Base-by-base conservation (phyloP, 2,113 vertebrate genomes). In the Lota lota region DNA sequence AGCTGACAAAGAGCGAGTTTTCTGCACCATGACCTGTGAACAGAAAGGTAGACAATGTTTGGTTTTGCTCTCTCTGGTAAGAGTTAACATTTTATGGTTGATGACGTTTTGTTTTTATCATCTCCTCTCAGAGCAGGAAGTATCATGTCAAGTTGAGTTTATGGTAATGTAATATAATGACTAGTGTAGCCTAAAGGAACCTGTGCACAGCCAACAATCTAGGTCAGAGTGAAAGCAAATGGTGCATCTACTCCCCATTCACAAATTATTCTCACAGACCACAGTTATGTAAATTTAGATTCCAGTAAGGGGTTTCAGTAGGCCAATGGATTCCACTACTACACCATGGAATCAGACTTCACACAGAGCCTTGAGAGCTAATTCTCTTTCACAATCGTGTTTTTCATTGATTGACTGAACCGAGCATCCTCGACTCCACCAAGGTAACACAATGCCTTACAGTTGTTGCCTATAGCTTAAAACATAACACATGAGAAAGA, bases 391-490 rank as follows among this genome's bases (percentile, higher is more conserved):
- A 47, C 11, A 0, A 16, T 19, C 3, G 14, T 68, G 65, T 10
- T 67, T 22, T 20, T 24, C 47, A 50, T 75, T 64, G 6, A 72
- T 22, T 66, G 6, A 72, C 22, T 70, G 61, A 0, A 63, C 47
- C 63, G 66, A 22, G 20, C 67, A 72, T 8, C 7, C 63, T 66
- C 50, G 17, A 16, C 64, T 17, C 17, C 1, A 78, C 70, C 36
- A 33, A 8, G 56, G 77, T 59, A 82, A 86, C 74, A 70, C 28
- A 64, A 74, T 80, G 47, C 21, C 7, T 11, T 73, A 61, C 16
- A 64, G 75, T 16, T 74, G 60, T 19, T 11, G 18, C 14, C 73
- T 85, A 22, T 77, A 72, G 40, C 58, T 22, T 57, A 21, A 4
- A 6, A 50, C 10, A 40, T 21, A 7, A 40, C 36, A 33, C 16